Percentiles rank a stretch among this genome's conserved stretches.
Conservation (phyloP, 2,888 invertebrate genomes). For the Dryococelus australis region DNA sequence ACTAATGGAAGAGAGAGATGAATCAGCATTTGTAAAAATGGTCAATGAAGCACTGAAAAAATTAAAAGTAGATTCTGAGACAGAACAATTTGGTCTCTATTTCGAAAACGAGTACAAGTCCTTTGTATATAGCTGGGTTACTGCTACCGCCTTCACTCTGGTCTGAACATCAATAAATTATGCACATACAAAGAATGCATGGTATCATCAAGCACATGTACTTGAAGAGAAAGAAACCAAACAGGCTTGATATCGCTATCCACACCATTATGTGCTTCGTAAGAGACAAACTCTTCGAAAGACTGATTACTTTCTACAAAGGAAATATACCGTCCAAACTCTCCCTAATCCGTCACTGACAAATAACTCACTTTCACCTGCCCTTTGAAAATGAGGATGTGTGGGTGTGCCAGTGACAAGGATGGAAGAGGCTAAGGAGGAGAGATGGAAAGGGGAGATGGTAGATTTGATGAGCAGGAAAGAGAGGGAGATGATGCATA, state of each 20-base stretch:
- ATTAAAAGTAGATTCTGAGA: no score
- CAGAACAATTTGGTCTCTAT: background rate
- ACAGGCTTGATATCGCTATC: slow-evolving; percentile 16
- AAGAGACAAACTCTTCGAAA: slow-evolving; percentile 6
- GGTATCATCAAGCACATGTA: slow-evolving; percentile 20
- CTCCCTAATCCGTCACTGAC: background rate
- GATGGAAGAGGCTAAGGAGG: no score
- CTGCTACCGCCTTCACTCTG: background rate
- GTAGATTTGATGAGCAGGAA: no score
- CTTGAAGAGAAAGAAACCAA: slow-evolving; percentile 25
- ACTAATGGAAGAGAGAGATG: no score
- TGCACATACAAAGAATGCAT: background rate
- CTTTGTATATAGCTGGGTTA: background rate
- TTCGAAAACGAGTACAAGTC: slow-evolving; percentile 26
- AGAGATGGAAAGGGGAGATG: no score
- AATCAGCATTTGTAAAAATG: no score
- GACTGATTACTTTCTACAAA: background rate
- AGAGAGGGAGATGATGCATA: no score
- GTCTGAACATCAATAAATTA: background rate
- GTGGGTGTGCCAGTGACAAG: no score
- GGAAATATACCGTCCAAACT: slow-evolving; percentile 8
- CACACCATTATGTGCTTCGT: slow-evolving; percentile 19
- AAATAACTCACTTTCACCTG: background rate
- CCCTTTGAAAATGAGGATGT: background rate
- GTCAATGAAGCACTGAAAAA: no score